A percentile compares a stretch with the other conserved stretches of the same genome.
These are phyloP conservation scores for Leptinotarsa peninsularis DNA, from an alignment of 2,888 invertebrate species.

Conservation along the genomic window DNA sequence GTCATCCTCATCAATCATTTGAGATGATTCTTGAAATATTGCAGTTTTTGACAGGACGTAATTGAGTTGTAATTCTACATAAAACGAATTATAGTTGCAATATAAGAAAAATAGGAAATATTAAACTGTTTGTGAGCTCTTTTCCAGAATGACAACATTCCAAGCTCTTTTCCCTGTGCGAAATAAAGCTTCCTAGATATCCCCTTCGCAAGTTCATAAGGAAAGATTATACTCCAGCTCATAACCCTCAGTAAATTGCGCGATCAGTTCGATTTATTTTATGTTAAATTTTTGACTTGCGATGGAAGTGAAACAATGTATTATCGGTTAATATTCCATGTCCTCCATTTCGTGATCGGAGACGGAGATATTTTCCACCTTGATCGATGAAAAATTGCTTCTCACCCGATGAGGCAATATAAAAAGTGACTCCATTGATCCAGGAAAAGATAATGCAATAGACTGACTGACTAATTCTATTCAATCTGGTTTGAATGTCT, in stretches of 20 bases:
- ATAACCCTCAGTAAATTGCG: neutral
- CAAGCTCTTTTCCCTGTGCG: neutral
- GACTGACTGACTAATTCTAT: no score
- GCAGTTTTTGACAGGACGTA: no score
- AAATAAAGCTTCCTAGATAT: neutral
- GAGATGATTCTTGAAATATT: no score
- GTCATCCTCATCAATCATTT: no score
- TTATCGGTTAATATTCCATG: neutral
- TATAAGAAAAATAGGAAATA: neutral
- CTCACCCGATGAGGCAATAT: neutral
- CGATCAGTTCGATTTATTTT: neutral
- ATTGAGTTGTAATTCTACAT: no score
- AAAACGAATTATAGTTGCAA: no score
- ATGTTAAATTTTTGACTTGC: neutral
- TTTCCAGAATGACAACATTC: neutral
- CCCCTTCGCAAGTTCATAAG: neutral
- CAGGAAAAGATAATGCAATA: neutral
- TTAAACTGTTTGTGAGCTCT: neutral
- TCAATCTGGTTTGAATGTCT: no score
- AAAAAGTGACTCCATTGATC: neutral
- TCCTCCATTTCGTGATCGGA: neutral
- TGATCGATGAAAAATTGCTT: neutral
- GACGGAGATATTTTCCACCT: neutral
- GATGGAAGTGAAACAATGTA: neutral
- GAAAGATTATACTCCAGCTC: neutral